Conservation (phyloP, 2,888 invertebrate species). For the Scaptomyza cyrtandrae region DNA sequence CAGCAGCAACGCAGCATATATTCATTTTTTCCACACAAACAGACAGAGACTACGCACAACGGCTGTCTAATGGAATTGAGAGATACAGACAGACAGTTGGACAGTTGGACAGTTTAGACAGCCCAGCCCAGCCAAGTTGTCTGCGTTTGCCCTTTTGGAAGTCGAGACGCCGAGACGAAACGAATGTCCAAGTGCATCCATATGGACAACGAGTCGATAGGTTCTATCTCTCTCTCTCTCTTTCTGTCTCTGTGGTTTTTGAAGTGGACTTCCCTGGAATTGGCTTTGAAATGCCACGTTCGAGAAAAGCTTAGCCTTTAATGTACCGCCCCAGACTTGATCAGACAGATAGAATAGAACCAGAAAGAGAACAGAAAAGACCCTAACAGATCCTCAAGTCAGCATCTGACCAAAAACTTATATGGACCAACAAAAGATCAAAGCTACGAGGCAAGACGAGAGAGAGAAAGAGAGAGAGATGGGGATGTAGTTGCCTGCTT, state of each 20-base stretch:
- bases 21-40: constrained; percentile 61
- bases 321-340: constrained; percentile 58
- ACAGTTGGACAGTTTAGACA: constrained; percentile 16
- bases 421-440: constrained; percentile 49
- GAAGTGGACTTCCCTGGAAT: constrained; percentile 77
- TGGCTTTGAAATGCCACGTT: constrained; percentile 56
- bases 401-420: constrained; percentile 40
- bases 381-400: constrained; percentile 17
- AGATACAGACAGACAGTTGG: constrained; percentile 43
- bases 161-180: constrained; percentile 10
- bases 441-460: constrained; percentile 21
- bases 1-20: constrained; percentile 63
- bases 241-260: constrained; percentile 17
- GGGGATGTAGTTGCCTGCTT: constrained; percentile 32
- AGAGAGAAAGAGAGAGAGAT: too few relatives aligned
- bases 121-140: constrained; percentile 42
- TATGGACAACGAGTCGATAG: constrained; percentile 50
- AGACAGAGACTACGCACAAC: constrained; percentile 11
- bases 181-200: constrained; percentile 49
- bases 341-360: constrained; percentile 14
- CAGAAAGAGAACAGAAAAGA: constrained; percentile 5
- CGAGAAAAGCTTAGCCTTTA: constrained; percentile 55
- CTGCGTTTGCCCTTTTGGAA: constrained; percentile 52
- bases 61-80: constrained; percentile 71
- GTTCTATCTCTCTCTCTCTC: constrained; percentile 7